phyloP scores from a whole-genome alignment of 1,140 invertebrate species.

The Lucilia sericata region DNA sequence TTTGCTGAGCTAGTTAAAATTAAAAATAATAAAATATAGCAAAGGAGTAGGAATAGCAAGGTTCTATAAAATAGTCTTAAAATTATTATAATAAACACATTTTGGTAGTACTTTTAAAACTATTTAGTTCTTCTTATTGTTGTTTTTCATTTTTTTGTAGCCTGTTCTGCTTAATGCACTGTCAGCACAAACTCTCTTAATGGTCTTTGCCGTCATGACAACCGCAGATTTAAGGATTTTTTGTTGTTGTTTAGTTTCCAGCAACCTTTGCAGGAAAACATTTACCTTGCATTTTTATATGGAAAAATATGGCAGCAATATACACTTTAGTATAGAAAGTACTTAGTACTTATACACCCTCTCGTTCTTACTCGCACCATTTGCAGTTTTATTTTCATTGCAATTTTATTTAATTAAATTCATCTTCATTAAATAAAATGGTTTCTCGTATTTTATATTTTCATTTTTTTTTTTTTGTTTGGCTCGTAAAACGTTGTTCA shows the following conservation, averaged over 20 bases:
- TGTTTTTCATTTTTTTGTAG: background rate
- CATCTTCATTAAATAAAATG: slow-evolving; percentile 17
- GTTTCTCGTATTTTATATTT: background rate
- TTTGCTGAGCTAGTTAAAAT: too few relatives aligned
- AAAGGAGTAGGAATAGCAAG: too few relatives aligned
- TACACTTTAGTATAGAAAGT: background rate
- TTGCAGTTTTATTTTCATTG: slow-evolving; percentile 21
- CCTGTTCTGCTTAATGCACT: background rate
- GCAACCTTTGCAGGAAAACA: slow-evolving; percentile 4
- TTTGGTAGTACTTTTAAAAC: background rate
- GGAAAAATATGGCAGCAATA: background rate
- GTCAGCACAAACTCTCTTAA: slow-evolving; percentile 21
- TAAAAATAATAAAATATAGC: too few relatives aligned
- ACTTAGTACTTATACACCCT: too few relatives aligned
- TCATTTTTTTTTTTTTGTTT: background rate
- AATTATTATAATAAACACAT: background rate
- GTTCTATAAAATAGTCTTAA: background rate
- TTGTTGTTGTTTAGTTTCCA: background rate
- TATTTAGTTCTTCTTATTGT: background rate
- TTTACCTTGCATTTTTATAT: slow-evolving; percentile 27
- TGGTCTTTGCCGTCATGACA: slow-evolving; percentile 1
- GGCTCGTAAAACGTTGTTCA: background rate
- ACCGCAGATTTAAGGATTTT: slow-evolving; percentile 5
- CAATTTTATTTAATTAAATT: slow-evolving; percentile 12
- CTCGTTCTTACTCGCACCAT: background rate